These are phyloP conservation scores for Cynaeus angustus DNA, from an alignment of 2,888 invertebrate species.

Conservation along the genomic window DNA sequence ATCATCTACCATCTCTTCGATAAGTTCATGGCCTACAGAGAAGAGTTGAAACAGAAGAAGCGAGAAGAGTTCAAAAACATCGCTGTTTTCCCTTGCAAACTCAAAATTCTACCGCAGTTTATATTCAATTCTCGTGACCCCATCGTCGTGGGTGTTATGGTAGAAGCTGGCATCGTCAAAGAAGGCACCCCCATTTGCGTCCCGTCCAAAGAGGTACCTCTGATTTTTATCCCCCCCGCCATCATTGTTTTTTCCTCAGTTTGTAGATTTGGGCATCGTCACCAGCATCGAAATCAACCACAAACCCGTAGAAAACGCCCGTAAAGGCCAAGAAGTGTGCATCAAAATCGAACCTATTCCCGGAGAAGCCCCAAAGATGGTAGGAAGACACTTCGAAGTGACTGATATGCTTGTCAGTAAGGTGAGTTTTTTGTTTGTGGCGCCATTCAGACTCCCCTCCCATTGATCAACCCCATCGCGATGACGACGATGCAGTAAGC, in stretches of 20 bases:
- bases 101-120: conserved; percentile 88
- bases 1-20: conserved; percentile 99
- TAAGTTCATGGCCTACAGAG: conserved; percentile 93
- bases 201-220: conserved; percentile 89
- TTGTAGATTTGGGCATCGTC: conserved; percentile 94
- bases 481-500: conserved; percentile 17
- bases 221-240: conserved; percentile 17
- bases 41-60: conserved; percentile 91
- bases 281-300: conserved; percentile 97
- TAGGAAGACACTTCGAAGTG: conserved; percentile 98
- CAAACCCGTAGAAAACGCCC: conserved; percentile 94
- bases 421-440: conserved; percentile 71
- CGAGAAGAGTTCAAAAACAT: conserved; percentile 96
- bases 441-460: background rate
- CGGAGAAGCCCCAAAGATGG: conserved; percentile 99
- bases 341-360: conserved; percentile 97
- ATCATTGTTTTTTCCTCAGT: conserved; percentile 74
- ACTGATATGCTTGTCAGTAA: conserved; percentile 96
- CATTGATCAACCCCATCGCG: conserved; percentile 32
- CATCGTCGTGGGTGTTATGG: conserved; percentile 95
- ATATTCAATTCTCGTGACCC: conserved; percentile 99
- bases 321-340: conserved; percentile 96
- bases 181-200: conserved; percentile 99
- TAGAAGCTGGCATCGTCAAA: conserved; percentile 96
- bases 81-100: conserved; percentile 98